These are phyloP conservation scores for Zaprionus lineosus DNA, from an alignment of 2,888 invertebrate genomes.

Conservation along the genomic window DNA sequence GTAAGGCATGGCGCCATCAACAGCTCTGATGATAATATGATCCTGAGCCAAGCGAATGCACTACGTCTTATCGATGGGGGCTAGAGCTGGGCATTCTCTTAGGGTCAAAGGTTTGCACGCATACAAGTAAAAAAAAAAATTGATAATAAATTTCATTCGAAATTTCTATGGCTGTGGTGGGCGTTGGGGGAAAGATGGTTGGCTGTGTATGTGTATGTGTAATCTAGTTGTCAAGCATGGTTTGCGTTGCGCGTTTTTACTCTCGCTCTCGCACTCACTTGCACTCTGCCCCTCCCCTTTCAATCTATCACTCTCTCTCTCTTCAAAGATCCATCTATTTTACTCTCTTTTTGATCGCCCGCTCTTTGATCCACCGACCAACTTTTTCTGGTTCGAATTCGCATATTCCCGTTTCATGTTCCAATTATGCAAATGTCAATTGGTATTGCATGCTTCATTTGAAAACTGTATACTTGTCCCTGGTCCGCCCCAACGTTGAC, in stretches of 20 bases:
- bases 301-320: neutral
- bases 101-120: conserved; percentile 50
- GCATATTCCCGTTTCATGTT: conserved; percentile 27
- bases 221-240: conserved; percentile 71
- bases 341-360: neutral
- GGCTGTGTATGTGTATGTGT: conserved; percentile 20
- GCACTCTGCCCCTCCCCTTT: neutral
- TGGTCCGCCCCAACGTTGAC: neutral
- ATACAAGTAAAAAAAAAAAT: conserved; percentile 30
- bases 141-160: conserved; percentile 46
- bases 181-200: neutral
- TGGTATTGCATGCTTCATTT: conserved; percentile 24
- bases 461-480: neutral
- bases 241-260: neutral
- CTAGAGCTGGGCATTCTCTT: neutral
- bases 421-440: conserved; percentile 48
- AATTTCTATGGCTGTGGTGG: neutral
- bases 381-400: conserved; percentile 3
- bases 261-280: conserved; percentile 1
- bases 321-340: neutral
- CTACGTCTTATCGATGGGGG: conserved; percentile 26
- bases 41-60: conserved; percentile 19
- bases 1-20: conserved; percentile 32
- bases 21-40: conserved; percentile 26
- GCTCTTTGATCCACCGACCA: conserved; percentile 16